Evolutionary conservation across 2,888 invertebrate genomes (phyloP).

Genomic region (Chalcosyrphus nemorum): DNA sequence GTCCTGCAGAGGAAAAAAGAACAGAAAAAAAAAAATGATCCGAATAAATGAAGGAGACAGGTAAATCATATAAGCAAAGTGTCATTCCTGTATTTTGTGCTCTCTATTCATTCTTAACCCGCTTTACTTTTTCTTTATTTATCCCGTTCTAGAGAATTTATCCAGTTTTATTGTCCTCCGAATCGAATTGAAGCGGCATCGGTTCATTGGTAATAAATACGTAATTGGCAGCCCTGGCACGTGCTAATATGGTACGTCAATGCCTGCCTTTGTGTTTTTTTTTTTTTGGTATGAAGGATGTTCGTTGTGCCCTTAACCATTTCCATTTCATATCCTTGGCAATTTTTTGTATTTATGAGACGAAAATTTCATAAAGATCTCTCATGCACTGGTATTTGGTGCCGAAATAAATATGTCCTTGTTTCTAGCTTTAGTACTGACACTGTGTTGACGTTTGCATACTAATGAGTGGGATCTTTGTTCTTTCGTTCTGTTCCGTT

Average conservation of each 20-base stretch:
- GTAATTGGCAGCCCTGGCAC: constrained; percentile 54
- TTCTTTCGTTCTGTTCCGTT: too few species aligned
- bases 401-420: constrained; percentile 46
- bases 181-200: constrained; percentile 18
- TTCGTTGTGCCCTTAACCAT: constrained; percentile 20
- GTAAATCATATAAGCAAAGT: constrained; percentile 10
- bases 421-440: constrained; percentile 8
- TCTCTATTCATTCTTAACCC: not conserved
- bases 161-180: constrained; percentile 20
- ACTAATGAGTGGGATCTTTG: constrained; percentile 22
- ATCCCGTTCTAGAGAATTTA: constrained; percentile 3
- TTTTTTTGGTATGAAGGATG: constrained; percentile 46
- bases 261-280: too few species aligned
- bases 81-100: not conserved
- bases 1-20: not conserved
- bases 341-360: constrained; percentile 4
- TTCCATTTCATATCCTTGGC: constrained; percentile 16
- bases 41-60: constrained; percentile 2
- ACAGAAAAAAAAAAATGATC: not conserved
- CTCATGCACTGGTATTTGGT: constrained; percentile 27
- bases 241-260: constrained; percentile 49
- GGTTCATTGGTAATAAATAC: constrained; percentile 39
- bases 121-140: not conserved
- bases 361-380: constrained; percentile 21
- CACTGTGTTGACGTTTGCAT: constrained; percentile 30